These are phyloP conservation scores for Chaetophractus vellerosus DNA, from an alignment of 2,797 vertebrate species.

Conservation along the genomic window DNA sequence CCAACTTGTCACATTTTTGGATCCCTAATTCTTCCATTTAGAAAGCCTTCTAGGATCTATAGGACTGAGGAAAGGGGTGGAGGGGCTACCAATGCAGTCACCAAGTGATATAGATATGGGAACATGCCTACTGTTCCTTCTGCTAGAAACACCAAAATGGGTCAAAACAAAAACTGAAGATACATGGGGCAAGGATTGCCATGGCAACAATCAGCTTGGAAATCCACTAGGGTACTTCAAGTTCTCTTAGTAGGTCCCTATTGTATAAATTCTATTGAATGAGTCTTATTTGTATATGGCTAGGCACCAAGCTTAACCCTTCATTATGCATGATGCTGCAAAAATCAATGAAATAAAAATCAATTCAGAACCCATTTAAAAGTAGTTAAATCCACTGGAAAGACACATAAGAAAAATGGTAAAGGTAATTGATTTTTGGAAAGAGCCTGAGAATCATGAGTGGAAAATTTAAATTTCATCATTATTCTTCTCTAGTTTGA, in stretches of 20 bases:
- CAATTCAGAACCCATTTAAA: constrained; percentile 65
- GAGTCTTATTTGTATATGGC: constrained; percentile 62
- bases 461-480: constrained; percentile 63
- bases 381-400: constrained; percentile 37
- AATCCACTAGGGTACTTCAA: constrained; percentile 74
- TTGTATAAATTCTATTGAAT: constrained; percentile 66
- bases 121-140: constrained; percentile 59
- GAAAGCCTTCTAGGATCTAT: constrained; percentile 46
- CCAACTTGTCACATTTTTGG: constrained; percentile 2
- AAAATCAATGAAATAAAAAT: constrained; percentile 71
- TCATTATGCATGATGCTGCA: constrained; percentile 32
- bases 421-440: constrained; percentile 51
- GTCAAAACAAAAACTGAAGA: constrained; percentile 75
- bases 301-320: constrained; percentile 69
- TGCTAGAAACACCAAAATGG: constrained; percentile 74
- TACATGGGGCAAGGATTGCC: constrained; percentile 69
- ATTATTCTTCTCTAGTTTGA: constrained; percentile 40
- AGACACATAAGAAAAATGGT: constrained; percentile 40
- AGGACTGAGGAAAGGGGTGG: neutral
- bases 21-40: constrained; percentile 23
- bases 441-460: neutral
- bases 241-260: constrained; percentile 68
- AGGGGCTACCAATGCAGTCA: neutral
- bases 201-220: constrained; percentile 76
- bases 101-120: constrained; percentile 31